Evolutionary conservation across 2,113 vertebrate species (phyloP).

Genomic region (Carlito syrichta): DNA sequence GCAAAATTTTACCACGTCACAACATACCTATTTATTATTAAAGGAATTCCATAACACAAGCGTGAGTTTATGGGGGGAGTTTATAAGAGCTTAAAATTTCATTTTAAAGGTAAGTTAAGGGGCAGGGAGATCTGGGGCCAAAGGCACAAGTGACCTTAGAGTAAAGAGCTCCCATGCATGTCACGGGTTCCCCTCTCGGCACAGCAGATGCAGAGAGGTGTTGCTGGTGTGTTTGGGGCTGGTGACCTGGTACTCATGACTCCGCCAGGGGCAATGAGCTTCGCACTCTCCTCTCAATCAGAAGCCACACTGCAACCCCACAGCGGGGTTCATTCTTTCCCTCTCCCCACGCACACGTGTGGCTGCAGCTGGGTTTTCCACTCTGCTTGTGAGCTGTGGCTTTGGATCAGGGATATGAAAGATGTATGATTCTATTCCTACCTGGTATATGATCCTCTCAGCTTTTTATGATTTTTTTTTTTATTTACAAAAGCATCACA

Average conservation of each 20-base stretch:
- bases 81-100: slow-evolving; percentile 46
- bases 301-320: background rate
- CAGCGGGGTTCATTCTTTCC: rapidly evolving
- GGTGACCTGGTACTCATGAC: background rate
- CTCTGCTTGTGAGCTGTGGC: rapidly evolving
- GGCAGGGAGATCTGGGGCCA: background rate
- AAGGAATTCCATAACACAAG: slow-evolving; percentile 52
- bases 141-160: slow-evolving; percentile 54
- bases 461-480: background rate
- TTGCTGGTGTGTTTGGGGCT: background rate
- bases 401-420: background rate
- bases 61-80: slow-evolving; percentile 49
- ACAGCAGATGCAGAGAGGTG: background rate
- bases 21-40: slow-evolving; percentile 70
- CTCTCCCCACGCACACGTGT: rapidly evolving
- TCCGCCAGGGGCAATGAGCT: rapidly evolving
- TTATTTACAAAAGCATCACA: background rate
- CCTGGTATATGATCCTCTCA: background rate
- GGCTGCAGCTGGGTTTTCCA: background rate
- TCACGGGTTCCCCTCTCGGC: background rate
- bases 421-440: background rate
- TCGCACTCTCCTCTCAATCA: background rate
- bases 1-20: slow-evolving; percentile 69
- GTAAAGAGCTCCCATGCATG: background rate
- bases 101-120: slow-evolving; percentile 33